Percentiles rank a stretch among this genome's conserved stretches.
Evolutionary conservation across 1,140 invertebrate genomes (phyloP).

Genomic region (Rhagoletis pomonella): DNA sequence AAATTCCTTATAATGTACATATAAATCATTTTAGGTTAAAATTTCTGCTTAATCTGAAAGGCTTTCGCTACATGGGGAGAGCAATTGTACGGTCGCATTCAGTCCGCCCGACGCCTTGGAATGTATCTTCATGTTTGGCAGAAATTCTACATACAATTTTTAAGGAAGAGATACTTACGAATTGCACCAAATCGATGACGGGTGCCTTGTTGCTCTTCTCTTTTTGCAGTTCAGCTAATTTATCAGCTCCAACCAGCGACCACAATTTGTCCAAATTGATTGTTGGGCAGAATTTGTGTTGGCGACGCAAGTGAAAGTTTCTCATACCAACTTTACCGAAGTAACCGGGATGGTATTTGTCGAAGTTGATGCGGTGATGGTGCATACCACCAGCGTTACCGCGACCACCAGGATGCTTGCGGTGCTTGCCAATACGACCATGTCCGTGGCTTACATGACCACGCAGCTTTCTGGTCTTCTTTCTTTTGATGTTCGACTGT

Average conservation of each 20-base stretch:
- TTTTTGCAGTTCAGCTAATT: slow-evolving; percentile 88
- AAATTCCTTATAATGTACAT: slow-evolving; percentile 4
- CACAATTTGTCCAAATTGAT: slow-evolving; percentile 98
- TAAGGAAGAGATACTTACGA: slow-evolving; percentile 83
- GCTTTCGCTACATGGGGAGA: slow-evolving; percentile 72
- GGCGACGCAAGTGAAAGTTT: slow-evolving; percentile 94
- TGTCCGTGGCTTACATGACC: slow-evolving; percentile 99
- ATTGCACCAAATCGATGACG: slow-evolving; percentile 96
- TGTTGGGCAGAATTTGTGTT: slow-evolving; percentile 93
- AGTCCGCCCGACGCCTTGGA: slow-evolving; percentile 76
- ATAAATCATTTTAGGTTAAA: background rate
- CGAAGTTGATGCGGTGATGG: slow-evolving; percentile 99
- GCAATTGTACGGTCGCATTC: slow-evolving; percentile 75
- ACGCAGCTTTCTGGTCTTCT: slow-evolving; percentile 99
- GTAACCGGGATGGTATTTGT: slow-evolving; percentile 99
- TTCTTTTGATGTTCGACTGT: slow-evolving; percentile 89
- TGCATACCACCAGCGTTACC: slow-evolving; percentile 99
- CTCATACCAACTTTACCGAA: slow-evolving; percentile 99
- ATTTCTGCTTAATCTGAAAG: slow-evolving; percentile 67
- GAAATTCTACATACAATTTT: slow-evolving; percentile 4
- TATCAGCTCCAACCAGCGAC: slow-evolving; percentile 96
- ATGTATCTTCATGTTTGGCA: slow-evolving; percentile 71
- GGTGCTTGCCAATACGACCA: slow-evolving; percentile 99
- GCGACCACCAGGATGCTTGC: slow-evolving; percentile 99
- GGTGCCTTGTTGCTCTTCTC: slow-evolving; percentile 91